Conservation (phyloP, 2,888 invertebrate species). For the Aquatica leii region DNA sequence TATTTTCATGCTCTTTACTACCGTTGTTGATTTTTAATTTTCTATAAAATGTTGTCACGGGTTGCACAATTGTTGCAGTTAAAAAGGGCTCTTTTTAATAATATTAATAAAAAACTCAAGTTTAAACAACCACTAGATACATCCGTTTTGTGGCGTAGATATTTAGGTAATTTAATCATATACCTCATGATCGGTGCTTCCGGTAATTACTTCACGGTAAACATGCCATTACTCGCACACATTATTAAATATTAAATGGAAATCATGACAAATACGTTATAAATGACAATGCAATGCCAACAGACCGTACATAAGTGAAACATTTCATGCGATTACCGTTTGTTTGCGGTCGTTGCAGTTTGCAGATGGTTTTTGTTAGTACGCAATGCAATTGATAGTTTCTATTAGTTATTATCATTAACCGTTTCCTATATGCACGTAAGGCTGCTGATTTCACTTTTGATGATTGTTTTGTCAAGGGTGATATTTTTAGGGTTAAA, state of each 20-base stretch:
- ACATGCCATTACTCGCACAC: slow-evolving; percentile 56
- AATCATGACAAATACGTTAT: slow-evolving; percentile 59
- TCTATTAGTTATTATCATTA: slow-evolving; percentile 2
- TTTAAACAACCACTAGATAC: slow-evolving; percentile 8
- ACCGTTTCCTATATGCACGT: slow-evolving; percentile 6
- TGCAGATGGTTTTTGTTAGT: slow-evolving; percentile 31
- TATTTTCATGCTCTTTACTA: too few species aligned
- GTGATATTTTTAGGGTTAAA: too few species aligned
- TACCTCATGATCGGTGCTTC: slow-evolving; percentile 57
- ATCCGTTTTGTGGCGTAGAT: slow-evolving; percentile 52
- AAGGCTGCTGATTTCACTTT: background rate
- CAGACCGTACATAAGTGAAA: slow-evolving; percentile 48
- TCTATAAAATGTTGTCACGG: too few species aligned
- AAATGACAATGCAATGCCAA: slow-evolving; percentile 52
- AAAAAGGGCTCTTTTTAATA: background rate
- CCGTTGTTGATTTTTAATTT: too few species aligned
- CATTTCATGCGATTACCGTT: slow-evolving; percentile 39
- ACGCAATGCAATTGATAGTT: slow-evolving; percentile 1
- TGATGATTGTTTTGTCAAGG: too few species aligned
- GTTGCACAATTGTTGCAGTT: too few species aligned
- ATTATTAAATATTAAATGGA: slow-evolving; percentile 59
- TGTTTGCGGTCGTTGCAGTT: slow-evolving; percentile 34
- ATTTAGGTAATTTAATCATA: slow-evolving; percentile 57
- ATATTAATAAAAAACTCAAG: slow-evolving; percentile 3
- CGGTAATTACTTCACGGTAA: slow-evolving; percentile 56